Evolutionary conservation across 2,113 vertebrate species (phyloP).

Genomic region (Ophthalmolycus amberensis): DNA sequence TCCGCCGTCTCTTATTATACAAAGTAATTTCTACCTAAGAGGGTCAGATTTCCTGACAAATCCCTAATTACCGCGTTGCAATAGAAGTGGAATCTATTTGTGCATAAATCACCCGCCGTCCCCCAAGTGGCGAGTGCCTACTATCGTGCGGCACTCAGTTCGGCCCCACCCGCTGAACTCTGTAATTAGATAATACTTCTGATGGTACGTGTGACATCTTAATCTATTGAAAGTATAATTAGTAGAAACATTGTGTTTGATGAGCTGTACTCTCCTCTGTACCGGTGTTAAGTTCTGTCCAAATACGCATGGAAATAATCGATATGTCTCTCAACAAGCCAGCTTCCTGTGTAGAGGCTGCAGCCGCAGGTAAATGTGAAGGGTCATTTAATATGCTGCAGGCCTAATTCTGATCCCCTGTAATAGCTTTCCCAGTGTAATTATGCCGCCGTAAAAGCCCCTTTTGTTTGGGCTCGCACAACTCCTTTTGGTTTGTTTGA

Average conservation of each 20-base stretch:
- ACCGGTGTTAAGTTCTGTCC: slow-evolving; percentile 20
- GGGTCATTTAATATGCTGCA: slow-evolving; percentile 92
- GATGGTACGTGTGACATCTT: slow-evolving; percentile 95
- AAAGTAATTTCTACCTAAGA: slow-evolving; percentile 99
- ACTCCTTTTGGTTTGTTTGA: slow-evolving; percentile 83
- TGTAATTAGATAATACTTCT: slow-evolving; percentile 96
- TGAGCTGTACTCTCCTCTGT: slow-evolving; percentile 86
- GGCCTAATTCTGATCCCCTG: slow-evolving; percentile 90
- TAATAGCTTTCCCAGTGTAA: slow-evolving; percentile 90
- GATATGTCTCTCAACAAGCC: slow-evolving; percentile 72
- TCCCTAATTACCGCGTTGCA: slow-evolving; percentile 96
- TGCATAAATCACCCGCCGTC: slow-evolving; percentile 91
- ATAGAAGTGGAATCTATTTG: slow-evolving; percentile 96
- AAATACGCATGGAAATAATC: slow-evolving; percentile 91
- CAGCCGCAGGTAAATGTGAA: slow-evolving; percentile 91
- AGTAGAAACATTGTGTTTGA: slow-evolving; percentile 65
- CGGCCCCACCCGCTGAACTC: slow-evolving; percentile 92
- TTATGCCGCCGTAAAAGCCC: slow-evolving; percentile 87
- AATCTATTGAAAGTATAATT: slow-evolving; percentile 95
- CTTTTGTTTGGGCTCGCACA: slow-evolving; percentile 86
- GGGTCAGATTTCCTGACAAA: slow-evolving; percentile 99
- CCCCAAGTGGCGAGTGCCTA: slow-evolving; percentile 90
- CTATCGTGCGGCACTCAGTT: slow-evolving; percentile 89
- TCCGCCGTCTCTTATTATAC: slow-evolving; percentile 94
- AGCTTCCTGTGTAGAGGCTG: slow-evolving; percentile 24